Evolutionary conservation across 2,797 vertebrate genomes (phyloP).

Genomic region (Sebastes matsubarae): DNA sequence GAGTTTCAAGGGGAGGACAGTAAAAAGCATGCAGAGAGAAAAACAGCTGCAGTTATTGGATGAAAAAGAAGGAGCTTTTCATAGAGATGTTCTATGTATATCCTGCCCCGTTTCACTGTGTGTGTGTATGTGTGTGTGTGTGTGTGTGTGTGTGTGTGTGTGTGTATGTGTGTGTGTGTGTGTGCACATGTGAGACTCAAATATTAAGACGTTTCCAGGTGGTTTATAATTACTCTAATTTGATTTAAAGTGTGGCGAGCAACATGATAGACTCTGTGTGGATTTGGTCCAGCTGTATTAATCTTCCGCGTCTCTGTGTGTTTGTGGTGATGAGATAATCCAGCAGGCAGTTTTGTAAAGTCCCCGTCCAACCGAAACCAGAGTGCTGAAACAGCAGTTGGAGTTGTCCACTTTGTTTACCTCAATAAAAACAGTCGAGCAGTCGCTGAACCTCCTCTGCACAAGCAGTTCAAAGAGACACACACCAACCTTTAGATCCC

Average conservation of each 20-base stretch:
- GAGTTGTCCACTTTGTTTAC: constrained; percentile 60
- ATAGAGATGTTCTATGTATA: constrained; percentile 2
- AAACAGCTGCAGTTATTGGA: constrained; percentile 11
- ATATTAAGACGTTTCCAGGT: constrained; percentile 35
- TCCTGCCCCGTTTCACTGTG: constrained; percentile 44
- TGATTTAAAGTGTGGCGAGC: constrained; percentile 28
- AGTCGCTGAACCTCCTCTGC: constrained; percentile 44
- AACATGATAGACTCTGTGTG: constrained; percentile 26
- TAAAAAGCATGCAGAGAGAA: constrained; percentile 8
- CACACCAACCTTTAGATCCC: constrained; percentile 40
- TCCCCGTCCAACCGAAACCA: constrained; percentile 25
- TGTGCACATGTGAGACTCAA: background rate
- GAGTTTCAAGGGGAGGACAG: constrained; percentile 12
- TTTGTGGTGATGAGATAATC: constrained; percentile 46
- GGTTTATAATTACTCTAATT: constrained; percentile 46
- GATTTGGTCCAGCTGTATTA: constrained; percentile 50
- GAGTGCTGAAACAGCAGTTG: constrained; percentile 62
- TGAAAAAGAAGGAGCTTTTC: constrained; percentile 17
- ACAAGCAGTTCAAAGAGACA: constrained; percentile 50
- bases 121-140: background rate
- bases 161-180: background rate
- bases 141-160: background rate
- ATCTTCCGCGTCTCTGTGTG: constrained; percentile 11
- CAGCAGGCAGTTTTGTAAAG: constrained; percentile 18
- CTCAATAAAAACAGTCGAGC: constrained; percentile 45